Percentiles rank a stretch among this genome's conserved stretches.
These are phyloP conservation scores for Euura saliciscinereae DNA, from an alignment of 1,140 invertebrate species.

Conservation along the genomic window DNA sequence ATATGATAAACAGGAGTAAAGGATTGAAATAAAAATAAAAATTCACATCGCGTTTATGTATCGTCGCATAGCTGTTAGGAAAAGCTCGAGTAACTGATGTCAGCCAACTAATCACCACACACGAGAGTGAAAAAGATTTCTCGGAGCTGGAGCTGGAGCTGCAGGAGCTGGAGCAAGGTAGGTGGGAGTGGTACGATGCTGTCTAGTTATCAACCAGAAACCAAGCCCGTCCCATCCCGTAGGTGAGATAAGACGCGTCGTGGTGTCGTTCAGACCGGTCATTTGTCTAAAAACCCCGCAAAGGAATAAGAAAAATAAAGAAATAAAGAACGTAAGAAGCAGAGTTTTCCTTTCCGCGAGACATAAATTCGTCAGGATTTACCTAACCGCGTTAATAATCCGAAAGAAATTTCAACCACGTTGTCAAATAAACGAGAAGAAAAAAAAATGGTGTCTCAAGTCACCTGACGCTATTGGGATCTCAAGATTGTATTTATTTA, in stretches of 20 bases:
- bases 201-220: neutral
- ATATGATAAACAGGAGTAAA: no score
- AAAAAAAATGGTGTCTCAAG: neutral
- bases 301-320: no score
- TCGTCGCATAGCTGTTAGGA: neutral
- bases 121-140: neutral
- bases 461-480: no score
- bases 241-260: neutral
- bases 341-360: neutral
- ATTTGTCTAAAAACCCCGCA: neutral
- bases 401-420: neutral
- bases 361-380: neutral
- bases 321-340: no score
- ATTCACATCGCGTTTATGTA: no score
- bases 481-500: no score
- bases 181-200: no score
- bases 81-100: neutral
- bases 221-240: neutral
- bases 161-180: no score
- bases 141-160: neutral
- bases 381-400: neutral
- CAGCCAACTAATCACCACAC: slow-evolving; percentile 5
- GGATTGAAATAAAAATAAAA: no score
- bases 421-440: neutral
- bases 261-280: neutral